Evolutionary conservation across 2,888 invertebrate species (phyloP).

Genomic region (Nemotelus nigrinus): DNA sequence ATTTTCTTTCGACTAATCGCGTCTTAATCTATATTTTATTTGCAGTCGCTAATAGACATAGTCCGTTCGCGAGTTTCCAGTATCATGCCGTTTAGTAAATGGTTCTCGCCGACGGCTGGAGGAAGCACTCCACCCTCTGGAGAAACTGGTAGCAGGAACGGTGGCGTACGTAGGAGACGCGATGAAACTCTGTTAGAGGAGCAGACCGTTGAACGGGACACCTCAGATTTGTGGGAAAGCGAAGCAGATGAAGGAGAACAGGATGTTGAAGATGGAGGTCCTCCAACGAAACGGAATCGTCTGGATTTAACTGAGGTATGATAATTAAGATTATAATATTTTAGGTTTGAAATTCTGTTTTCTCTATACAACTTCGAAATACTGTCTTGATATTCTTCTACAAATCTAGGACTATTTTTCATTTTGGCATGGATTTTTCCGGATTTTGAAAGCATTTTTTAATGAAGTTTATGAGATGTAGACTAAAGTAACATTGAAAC

Average conservation of each 20-base stretch:
- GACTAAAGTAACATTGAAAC: no score
- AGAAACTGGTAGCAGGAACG: constrained; percentile 51
- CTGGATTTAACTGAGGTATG: constrained; percentile 43
- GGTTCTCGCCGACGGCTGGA: constrained; percentile 60
- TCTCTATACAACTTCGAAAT: no score
- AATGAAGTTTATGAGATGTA: no score
- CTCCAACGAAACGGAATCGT: constrained; percentile 45
- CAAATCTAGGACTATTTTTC: no score
- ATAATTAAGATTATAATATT: no score
- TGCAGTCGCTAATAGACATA: constrained; percentile 63
- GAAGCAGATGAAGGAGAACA: constrained; percentile 45
- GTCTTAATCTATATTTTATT: constrained; percentile 39
- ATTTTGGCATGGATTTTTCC: no score
- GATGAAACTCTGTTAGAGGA: constrained; percentile 55
- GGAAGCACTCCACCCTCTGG: background rate
- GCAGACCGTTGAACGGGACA: constrained; percentile 53
- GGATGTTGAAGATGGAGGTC: constrained; percentile 36
- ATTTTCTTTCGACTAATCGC: no score
- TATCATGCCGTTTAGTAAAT: constrained; percentile 61
- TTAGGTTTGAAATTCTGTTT: no score
- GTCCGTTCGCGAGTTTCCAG: constrained; percentile 62
- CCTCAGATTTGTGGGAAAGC: constrained; percentile 54
- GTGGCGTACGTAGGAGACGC: constrained; percentile 57
- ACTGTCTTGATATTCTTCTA: no score
- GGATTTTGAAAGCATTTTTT: no score